These are phyloP conservation scores for Phoeniculus purpureus DNA, from an alignment of 2,797 vertebrate genomes.

Conservation along the genomic window DNA sequence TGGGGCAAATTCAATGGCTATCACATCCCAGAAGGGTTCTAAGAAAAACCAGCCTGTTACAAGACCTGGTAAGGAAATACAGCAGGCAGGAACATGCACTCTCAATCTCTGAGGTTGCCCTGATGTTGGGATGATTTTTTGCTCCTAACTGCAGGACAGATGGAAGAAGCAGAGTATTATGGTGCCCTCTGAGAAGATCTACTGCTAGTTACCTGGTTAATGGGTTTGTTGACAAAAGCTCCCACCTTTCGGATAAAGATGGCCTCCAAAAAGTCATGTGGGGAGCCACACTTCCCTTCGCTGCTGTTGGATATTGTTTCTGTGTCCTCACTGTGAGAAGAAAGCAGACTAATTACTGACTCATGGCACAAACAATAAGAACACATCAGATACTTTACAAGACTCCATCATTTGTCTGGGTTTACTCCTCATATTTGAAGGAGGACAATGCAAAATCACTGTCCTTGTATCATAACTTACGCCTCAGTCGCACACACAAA, in stretches of 20 bases:
- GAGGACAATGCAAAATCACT: background rate
- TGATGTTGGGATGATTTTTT: background rate
- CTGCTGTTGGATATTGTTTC: conserved; percentile 85
- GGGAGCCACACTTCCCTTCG: conserved; percentile 81
- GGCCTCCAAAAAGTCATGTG: conserved; percentile 85
- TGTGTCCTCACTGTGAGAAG: conserved; percentile 79
- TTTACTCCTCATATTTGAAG: background rate
- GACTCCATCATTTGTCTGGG: background rate
- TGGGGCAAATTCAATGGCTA: background rate
- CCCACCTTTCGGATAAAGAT: conserved; percentile 94
- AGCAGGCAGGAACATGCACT: background rate
- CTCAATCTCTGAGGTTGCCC: background rate
- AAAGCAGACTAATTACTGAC: background rate
- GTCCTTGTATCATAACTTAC: background rate
- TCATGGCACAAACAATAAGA: background rate
- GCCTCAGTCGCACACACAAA: background rate
- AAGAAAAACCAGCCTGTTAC: background rate
- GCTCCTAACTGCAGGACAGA: background rate
- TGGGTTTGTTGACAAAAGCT: conserved; percentile 95
- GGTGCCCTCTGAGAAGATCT: background rate
- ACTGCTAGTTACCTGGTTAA: conserved; percentile 78
- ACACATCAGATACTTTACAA: background rate
- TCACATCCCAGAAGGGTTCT: background rate
- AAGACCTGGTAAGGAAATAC: background rate
- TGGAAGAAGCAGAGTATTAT: background rate